Percentiles rank a stretch among this genome's conserved stretches.
Conservation (phyloP, 92 coral and sea anemone species). For the Ricordea florida region DNA sequence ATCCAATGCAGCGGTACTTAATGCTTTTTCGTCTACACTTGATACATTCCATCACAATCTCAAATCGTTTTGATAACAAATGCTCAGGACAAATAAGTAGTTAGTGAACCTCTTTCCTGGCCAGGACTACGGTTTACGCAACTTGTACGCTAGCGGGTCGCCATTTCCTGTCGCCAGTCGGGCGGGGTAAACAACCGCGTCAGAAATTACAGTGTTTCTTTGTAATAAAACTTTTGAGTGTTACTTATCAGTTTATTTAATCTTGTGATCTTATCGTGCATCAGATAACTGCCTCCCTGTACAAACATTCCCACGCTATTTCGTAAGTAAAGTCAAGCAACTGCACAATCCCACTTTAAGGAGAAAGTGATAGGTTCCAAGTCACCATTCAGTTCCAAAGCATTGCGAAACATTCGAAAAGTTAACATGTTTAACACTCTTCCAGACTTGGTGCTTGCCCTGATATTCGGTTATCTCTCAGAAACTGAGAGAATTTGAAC, state of each 20-base stretch:
- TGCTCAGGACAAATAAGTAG: too few relatives aligned
- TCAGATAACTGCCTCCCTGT: too few relatives aligned
- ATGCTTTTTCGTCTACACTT: conserved; percentile 41
- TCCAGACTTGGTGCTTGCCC: conserved; percentile 24
- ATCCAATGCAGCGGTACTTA: conserved; percentile 47
- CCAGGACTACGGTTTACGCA: too few relatives aligned
- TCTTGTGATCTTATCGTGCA: too few relatives aligned
- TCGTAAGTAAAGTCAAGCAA: too few relatives aligned
- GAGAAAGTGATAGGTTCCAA: neutral
- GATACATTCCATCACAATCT: conserved; percentile 37
- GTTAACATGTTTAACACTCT: conserved; percentile 9
- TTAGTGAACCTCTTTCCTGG: too few relatives aligned
- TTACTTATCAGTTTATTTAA: too few relatives aligned
- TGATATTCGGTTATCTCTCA: conserved; percentile 19
- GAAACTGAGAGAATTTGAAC: conserved; percentile 32
- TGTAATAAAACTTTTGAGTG: too few relatives aligned
- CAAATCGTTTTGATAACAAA: neutral
- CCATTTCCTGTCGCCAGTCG: neutral
- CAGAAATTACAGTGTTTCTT: too few relatives aligned
- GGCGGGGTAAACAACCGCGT: too few relatives aligned
- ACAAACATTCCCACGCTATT: too few relatives aligned
- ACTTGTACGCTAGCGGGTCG: too few relatives aligned
- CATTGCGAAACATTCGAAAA: neutral
- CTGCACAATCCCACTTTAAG: neutral
- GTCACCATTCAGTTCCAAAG: neutral